Conservation (phyloP, 2,888 invertebrate species). For the Xestia c-nigrum region DNA sequence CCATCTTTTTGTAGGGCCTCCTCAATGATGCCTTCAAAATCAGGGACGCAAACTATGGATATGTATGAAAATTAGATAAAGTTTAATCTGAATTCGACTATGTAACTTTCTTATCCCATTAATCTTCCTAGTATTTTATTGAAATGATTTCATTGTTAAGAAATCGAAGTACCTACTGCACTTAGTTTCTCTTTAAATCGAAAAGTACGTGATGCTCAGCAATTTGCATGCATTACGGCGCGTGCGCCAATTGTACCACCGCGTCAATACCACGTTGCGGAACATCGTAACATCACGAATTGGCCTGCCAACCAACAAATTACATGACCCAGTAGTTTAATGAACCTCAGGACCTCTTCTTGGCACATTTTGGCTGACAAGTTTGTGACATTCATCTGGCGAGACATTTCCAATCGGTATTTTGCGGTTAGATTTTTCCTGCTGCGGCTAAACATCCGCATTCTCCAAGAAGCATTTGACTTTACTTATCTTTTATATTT, state of each 20-base stretch:
- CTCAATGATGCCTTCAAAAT: not conserved
- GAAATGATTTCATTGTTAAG: not conserved
- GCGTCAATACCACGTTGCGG: conserved; percentile 49
- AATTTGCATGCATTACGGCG: conserved; percentile 53
- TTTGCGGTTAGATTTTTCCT: not conserved
- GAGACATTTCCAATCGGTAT: conserved; percentile 13
- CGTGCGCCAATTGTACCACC: conserved; percentile 48
- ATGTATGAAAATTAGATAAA: not conserved
- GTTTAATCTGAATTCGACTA: not conserved
- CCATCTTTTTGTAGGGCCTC: not conserved
- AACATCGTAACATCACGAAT: conserved; percentile 27
- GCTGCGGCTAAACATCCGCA: not conserved
- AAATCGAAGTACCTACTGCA: not conserved
- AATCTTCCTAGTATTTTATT: conserved; percentile 1
- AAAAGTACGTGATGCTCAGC: conserved; percentile 9
- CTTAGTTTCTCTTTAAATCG: conserved; percentile 35
- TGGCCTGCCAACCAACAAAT: conserved; percentile 28
- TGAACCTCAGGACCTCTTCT: not conserved
- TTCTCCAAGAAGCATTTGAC: conserved; percentile 7
- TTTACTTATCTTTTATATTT: not conserved
- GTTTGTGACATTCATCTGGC: conserved; percentile 13
- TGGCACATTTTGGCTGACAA: conserved; percentile 2
- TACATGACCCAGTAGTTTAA: conserved; percentile 5
- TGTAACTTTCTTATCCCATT: not conserved
- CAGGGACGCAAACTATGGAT: not conserved